Evolutionary conservation across 2,113 vertebrate genomes (phyloP).

Genomic region (Phasianus colchicus): DNA sequence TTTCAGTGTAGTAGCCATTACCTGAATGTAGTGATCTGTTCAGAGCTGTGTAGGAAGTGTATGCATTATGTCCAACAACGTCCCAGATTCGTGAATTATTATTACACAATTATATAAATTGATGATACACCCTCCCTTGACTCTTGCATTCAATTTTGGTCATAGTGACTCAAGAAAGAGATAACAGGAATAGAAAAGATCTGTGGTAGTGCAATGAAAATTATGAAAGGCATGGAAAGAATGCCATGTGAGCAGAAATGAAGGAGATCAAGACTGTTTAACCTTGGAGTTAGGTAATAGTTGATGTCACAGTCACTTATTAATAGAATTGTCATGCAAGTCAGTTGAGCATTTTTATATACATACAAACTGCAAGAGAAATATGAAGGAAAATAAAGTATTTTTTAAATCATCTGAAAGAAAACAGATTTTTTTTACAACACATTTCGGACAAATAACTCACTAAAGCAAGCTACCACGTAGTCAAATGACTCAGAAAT

Average conservation of each 20-base stretch:
- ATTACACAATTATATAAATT: slow-evolving; percentile 52
- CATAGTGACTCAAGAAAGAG: not conserved
- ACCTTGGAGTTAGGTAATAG: slow-evolving; percentile 9
- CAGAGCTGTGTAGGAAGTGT: not conserved
- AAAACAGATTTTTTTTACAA: not conserved
- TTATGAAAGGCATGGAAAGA: not conserved
- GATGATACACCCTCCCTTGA: not conserved
- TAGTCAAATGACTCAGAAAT: not conserved
- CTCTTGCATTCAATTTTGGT: not conserved
- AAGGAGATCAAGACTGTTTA: not conserved
- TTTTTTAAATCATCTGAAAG: not conserved
- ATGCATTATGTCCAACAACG: not conserved
- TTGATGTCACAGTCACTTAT: not conserved
- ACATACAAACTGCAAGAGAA: not conserved
- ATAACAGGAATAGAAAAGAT: slow-evolving; percentile 1
- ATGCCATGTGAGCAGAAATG: not conserved
- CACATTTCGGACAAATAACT: not conserved
- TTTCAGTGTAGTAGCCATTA: not conserved
- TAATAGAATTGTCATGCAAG: not conserved
- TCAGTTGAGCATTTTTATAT: slow-evolving; percentile 9
- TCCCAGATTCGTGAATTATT: not conserved
- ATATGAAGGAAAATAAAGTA: not conserved
- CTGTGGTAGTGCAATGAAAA: slow-evolving; percentile 4
- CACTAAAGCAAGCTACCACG: not conserved
- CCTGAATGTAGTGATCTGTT: not conserved